A percentile compares a stretch with the other conserved stretches of the same genome.
Evolutionary conservation across 1,140 invertebrate genomes (phyloP).

Genomic region (Bombus difficillimus): DNA sequence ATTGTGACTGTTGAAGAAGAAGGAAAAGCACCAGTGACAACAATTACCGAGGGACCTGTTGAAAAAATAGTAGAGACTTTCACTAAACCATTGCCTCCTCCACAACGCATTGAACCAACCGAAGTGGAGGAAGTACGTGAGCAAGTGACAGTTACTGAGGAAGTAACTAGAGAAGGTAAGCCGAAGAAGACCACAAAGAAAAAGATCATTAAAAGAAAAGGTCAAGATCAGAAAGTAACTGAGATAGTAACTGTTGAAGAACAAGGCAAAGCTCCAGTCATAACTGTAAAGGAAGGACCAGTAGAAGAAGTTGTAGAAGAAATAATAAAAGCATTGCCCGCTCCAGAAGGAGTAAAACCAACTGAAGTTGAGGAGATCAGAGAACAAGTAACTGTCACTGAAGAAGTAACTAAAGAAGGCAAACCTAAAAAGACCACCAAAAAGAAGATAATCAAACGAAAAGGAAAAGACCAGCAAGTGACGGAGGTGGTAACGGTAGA

Average conservation of each 20-base stretch:
- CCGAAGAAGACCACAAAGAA: constrained; percentile 41
- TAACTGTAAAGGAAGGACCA: constrained; percentile 50
- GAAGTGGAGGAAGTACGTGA: constrained; percentile 74
- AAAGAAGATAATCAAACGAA: constrained; percentile 49
- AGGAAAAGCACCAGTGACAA: constrained; percentile 45
- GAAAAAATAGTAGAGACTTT: constrained; percentile 59
- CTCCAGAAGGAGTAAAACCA: constrained; percentile 85
- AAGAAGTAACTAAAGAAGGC: constrained; percentile 76
- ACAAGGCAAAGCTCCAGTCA: constrained; percentile 70
- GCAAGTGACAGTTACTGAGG: constrained; percentile 72
- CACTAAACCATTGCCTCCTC: constrained; percentile 44
- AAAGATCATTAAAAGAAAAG: constrained; percentile 73
- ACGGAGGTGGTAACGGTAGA: constrained; percentile 51
- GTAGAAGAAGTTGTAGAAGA: constrained; percentile 76
- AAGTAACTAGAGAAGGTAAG: constrained; percentile 76
- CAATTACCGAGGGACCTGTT: constrained; percentile 66
- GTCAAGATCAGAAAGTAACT: constrained; percentile 66
- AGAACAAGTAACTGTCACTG: constrained; percentile 73
- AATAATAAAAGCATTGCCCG: constrained; percentile 84
- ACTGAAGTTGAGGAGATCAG: constrained; percentile 73
- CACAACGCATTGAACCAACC: constrained; percentile 58
- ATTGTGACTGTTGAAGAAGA: constrained; percentile 59
- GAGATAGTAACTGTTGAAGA: constrained; percentile 72
- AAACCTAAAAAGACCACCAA: constrained; percentile 73
- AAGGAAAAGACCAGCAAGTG: constrained; percentile 55